phyloP scores from a whole-genome alignment of 2,797 vertebrate genomes.

The Podargus strigoides region DNA sequence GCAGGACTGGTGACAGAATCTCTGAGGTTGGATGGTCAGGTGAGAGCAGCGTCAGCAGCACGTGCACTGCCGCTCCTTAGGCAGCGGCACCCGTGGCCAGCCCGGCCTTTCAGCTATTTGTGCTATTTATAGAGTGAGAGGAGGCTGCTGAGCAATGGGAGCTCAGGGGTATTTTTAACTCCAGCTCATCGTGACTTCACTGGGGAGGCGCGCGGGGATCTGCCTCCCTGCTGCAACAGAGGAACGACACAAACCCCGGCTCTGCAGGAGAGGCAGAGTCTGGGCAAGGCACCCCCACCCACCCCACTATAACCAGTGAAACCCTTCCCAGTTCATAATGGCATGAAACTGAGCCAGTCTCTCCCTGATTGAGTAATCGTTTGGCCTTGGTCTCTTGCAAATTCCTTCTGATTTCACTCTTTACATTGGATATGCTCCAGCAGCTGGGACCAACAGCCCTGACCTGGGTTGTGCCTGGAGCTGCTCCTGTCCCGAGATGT shows the following conservation, averaged over 20 bases:
- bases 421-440: not conserved
- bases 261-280: not conserved
- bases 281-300: not conserved
- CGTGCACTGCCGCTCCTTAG: rapidly evolving
- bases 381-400: not conserved
- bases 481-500: not conserved
- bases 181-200: too few species aligned
- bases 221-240: not conserved
- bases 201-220: rapidly evolving
- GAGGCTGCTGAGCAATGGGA: not conserved
- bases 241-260: rapidly evolving
- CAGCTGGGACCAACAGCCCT: not conserved
- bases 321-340: rapidly evolving
- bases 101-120: not conserved
- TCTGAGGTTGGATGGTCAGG: too few species aligned
- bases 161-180: not conserved
- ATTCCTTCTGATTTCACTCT: not conserved
- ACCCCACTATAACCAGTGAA: not conserved
- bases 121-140: not conserved
- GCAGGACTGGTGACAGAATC: too few species aligned
- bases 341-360: not conserved
- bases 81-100: rapidly evolving
- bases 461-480: rapidly evolving
- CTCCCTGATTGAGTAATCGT: not conserved
- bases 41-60: not conserved